A percentile compares a stretch with the other conserved stretches of the same genome.
phyloP scores from a whole-genome alignment of 2,113 vertebrate genomes.

The Xenopus borealis region DNA sequence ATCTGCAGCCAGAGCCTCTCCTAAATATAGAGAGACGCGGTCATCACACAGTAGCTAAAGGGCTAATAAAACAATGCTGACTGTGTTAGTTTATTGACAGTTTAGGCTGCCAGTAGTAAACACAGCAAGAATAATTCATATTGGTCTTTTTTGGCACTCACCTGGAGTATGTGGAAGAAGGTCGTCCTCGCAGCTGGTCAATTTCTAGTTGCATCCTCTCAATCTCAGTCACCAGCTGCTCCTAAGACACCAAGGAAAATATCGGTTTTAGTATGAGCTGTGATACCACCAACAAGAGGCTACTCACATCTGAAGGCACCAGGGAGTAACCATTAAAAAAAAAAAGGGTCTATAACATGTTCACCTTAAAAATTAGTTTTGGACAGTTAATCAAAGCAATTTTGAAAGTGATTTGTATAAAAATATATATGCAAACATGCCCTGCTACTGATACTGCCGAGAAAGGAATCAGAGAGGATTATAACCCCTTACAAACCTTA shows the following conservation, averaged over 20 bases:
- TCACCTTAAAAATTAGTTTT: too few relatives aligned
- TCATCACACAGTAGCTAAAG: not conserved
- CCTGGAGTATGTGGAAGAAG: constrained; percentile 83
- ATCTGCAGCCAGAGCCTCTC: not conserved
- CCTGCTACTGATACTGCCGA: too few relatives aligned
- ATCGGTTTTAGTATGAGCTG: too few relatives aligned
- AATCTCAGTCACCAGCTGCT: constrained; percentile 84
- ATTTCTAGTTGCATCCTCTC: constrained; percentile 86
- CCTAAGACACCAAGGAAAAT: constrained; percentile 55
- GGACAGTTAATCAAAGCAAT: too few relatives aligned
- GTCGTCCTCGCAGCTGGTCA: constrained; percentile 80
- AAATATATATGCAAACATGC: too few relatives aligned
- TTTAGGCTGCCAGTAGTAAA: not conserved
- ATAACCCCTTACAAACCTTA: constrained; percentile 65
- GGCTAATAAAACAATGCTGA: not conserved
- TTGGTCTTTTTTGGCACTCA: constrained; percentile 43
- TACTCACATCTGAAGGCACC: too few relatives aligned
- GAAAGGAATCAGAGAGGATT: too few relatives aligned
- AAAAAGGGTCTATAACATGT: too few relatives aligned
- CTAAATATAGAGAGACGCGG: not conserved
- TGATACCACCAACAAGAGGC: not conserved
- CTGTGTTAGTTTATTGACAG: not conserved
- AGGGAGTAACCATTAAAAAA: too few relatives aligned
- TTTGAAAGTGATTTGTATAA: too few relatives aligned
- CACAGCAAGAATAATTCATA: not conserved